Evolutionary conservation across 2,888 invertebrate species (phyloP), one percentile per base, ranked within the genome.

Genomic region (Aplocera efformata): DNA sequence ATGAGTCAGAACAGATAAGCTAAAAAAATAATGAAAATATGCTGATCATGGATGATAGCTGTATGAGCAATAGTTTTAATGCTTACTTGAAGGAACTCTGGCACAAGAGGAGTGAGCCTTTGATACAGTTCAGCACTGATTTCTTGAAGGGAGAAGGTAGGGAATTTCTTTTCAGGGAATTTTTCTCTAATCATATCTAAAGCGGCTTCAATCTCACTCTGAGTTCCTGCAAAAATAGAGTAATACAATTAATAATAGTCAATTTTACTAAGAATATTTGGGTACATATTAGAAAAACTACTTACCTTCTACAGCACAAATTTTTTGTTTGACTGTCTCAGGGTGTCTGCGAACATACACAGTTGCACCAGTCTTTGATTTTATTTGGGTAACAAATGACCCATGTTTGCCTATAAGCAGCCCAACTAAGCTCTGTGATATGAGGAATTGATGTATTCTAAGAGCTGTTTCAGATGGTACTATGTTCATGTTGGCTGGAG

Each of bases 371-470:
- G 96, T 94, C 71, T 93, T 92, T 20, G 91, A 86, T 73, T 95
- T 94, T 53, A 96, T 94, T 63, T 91, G 91, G 52, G 93, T 93
- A n/a, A 98, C 93, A 79, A 94, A 94, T 25, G 90, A 86, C 27
- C 97, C 97, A 58, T 92, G 91, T 60, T 92, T 92, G 25, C 98
- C 98, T 73, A 98, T 97, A 56, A 98, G 88, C 42, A 94, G 91
- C 9, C 98, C 98, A 43, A 97, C 96, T 51, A 96, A 84, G 40
- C 89, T 82, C 67, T 93, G 92, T 26, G 93, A 93, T 66, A 95
- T 91, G 54, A 92, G 83, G 80, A 96, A 96, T 70, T 96, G 93
- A 69, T 93, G 93, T 80, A 86, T 85, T 57, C 88, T 82, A 53
- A 90, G 74, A 4, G 86, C 85, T 25, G 77, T 67, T 48, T 83